Base-by-base conservation (phyloP, 2,888 invertebrate genomes). In the Platypus cylindrus region DNA sequence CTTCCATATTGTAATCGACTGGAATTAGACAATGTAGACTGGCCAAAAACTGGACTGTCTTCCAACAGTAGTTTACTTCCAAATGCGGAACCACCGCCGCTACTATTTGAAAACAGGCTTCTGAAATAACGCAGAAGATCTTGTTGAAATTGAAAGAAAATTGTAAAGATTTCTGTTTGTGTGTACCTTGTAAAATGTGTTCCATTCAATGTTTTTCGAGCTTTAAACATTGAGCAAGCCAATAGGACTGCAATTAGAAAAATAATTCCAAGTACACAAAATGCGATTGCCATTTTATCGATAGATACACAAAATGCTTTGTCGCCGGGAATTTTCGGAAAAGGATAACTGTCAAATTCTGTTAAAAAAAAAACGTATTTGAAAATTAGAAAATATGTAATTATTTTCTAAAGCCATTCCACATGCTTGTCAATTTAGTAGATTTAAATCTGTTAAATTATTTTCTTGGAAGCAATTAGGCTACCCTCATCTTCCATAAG, bases 261-360 rank as follows among this genome's bases (percentile, higher is more conserved):
- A 43, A 83, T 74, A 4, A 79, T 59, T 3, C 82, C 78, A 48
- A 82, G 59, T 0, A 78, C 63, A 51, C 79, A 78, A 52, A 83
- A 81, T 0, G 80, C 74, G 31, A 81, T 64, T 8, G 82, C 80
- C 70, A 83, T 71, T 63, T 78, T 79, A 5, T 80, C 78, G 11
- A 80, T 75, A 7, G 81, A 81, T 43, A 83, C 65, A 52, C 83
- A 83, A 30, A 82, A 70, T 3, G 72, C 72, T 46, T 70, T 67
- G 51, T 75, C 74, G 36, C 71, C 71, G 3, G 73, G 71, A 17
- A 60, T 51, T 38, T 54, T 50, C 9, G 54, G 48, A 35, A 58
- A 59, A 8, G 56, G 50, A 26, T 49, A 51, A 3, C 44, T 44
- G 23, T 48, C 43, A 25, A 48, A 46, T 33, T 47, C 54, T 54